Conservation (phyloP, 2,113 vertebrate species). For the Amphiprion percula region DNA sequence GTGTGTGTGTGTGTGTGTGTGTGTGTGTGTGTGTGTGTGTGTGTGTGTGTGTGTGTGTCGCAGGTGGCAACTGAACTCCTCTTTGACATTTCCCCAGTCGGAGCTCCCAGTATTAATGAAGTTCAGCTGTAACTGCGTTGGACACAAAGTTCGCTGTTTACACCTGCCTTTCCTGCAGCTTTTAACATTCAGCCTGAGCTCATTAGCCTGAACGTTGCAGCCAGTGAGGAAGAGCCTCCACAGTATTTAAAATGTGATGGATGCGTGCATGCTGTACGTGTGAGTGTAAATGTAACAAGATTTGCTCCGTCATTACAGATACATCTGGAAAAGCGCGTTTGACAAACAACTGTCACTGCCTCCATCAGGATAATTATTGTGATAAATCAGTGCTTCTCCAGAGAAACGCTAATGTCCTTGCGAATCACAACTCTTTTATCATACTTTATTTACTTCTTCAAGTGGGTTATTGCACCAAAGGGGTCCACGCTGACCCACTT, state of each 20-base stretch:
- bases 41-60: conserved; percentile 4
- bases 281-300: background rate
- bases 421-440: conserved; percentile 41
- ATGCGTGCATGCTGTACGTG: too few species aligned
- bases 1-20: background rate
- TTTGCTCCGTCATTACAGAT: conserved; percentile 22
- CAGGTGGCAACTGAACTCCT: conserved; percentile 11
- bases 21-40: too few species aligned
- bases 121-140: conserved; percentile 33
- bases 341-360: conserved; percentile 30
- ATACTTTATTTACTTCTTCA: conserved; percentile 59
- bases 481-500: conserved; percentile 69
- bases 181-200: conserved; percentile 48
- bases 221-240: conserved; percentile 7
- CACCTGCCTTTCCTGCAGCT: conserved; percentile 26
- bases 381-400: conserved; percentile 48
- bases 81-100: conserved; percentile 22
- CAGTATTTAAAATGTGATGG: conserved; percentile 9
- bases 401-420: conserved; percentile 36
- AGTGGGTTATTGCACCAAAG: conserved; percentile 63
- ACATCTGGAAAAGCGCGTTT: conserved; percentile 33
- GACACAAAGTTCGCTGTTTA: conserved; percentile 2
- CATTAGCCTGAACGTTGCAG: conserved; percentile 51
- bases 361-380: conserved; percentile 37
- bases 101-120: conserved; percentile 36